phyloP scores from a whole-genome alignment of 2,797 vertebrate species.

The Triplophysa yarkandensis region DNA sequence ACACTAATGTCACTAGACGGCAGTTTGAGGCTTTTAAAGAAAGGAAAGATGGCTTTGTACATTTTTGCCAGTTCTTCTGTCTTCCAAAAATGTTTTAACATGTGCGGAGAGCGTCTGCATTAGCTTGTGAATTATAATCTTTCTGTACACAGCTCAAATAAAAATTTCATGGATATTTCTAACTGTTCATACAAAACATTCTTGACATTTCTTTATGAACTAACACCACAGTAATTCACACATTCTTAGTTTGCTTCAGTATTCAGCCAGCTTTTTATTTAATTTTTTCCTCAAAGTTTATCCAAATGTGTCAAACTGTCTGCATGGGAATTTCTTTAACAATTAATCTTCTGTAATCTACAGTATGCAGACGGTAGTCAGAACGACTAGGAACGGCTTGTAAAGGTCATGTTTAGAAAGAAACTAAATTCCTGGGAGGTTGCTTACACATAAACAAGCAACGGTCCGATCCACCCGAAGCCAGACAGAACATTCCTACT shows the following conservation, averaged over 20 bases:
- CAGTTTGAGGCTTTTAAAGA: conserved; percentile 3
- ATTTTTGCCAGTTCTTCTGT: neutral
- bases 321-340: conserved; percentile 69
- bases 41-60: neutral
- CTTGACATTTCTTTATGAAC: conserved; percentile 60
- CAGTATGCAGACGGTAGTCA: conserved; percentile 1
- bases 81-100: neutral
- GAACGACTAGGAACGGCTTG: conserved; percentile 1
- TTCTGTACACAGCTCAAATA: conserved; percentile 13
- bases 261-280: conserved; percentile 58
- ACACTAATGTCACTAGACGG: conserved; percentile 11
- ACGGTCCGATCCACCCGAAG: neutral
- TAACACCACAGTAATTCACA: conserved; percentile 46
- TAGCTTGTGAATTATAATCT: neutral
- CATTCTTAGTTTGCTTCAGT: conserved; percentile 60
- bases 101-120: neutral
- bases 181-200: conserved; percentile 58
- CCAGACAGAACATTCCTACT: conserved; percentile 20
- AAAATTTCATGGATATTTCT: conserved; percentile 65
- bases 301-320: conserved; percentile 64
- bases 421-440: conserved; percentile 16
- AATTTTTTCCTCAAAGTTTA: conserved; percentile 54
- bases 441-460: conserved; percentile 41
- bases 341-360: conserved; percentile 35
- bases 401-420: conserved; percentile 15